A percentile compares a stretch with the other conserved stretches of the same genome.
Evolutionary conservation across 1,140 invertebrate species (phyloP).

Genomic region (Diabrotica undecimpunctata): DNA sequence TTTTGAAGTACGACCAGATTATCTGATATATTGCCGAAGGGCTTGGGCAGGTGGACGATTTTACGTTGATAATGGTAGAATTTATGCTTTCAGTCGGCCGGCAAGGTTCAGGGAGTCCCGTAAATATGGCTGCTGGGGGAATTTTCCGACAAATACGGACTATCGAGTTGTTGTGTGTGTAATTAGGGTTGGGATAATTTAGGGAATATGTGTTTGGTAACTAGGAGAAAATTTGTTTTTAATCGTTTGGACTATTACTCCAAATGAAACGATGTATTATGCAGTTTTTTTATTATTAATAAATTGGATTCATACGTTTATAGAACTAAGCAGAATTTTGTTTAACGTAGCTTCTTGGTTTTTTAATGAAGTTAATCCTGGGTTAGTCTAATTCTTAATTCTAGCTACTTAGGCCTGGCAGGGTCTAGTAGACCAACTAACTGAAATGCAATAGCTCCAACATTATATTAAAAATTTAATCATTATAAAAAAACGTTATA

Average conservation of each 20-base stretch:
- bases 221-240: not conserved
- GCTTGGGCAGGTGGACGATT: not conserved
- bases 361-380: too few relatives aligned
- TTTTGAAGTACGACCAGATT: not conserved
- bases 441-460: too few relatives aligned
- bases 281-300: too few relatives aligned
- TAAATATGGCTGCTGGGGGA: constrained; percentile 1
- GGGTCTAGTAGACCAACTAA: too few relatives aligned
- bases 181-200: not conserved
- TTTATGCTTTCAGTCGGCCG: not conserved
- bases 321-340: too few relatives aligned
- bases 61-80: not conserved
- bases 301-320: too few relatives aligned
- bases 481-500: too few relatives aligned
- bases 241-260: not conserved
- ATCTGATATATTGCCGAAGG: not conserved
- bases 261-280: too few relatives aligned
- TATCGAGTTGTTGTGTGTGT: constrained; percentile 2
- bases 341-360: too few relatives aligned
- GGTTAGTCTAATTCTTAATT: too few relatives aligned
- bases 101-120: not conserved
- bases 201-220: not conserved
- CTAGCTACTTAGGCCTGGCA: too few relatives aligned
- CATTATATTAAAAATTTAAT: too few relatives aligned
- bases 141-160: not conserved